Percentiles rank a stretch among this genome's conserved stretches.
These are phyloP conservation scores for Danio aesculapii DNA, from an alignment of 2,797 vertebrate genomes.

Conservation along the genomic window DNA sequence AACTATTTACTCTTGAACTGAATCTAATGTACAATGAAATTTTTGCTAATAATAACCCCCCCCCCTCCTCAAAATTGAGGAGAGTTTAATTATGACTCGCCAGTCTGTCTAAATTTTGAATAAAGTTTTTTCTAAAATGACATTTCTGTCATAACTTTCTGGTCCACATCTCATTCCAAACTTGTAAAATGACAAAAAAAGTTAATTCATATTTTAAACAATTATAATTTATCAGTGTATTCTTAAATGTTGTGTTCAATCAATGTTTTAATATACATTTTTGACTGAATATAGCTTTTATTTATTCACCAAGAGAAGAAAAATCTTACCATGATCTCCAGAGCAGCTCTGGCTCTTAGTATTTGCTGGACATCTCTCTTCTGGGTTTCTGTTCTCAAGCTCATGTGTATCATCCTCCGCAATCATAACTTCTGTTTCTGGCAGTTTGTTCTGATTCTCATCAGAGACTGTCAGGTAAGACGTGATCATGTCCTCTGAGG, in stretches of 20 bases:
- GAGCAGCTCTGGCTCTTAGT: background rate
- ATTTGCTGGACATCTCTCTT: conserved; percentile 19
- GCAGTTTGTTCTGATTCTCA: conserved; percentile 37
- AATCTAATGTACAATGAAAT: too few species aligned
- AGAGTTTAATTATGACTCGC: too few species aligned
- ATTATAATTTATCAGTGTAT: background rate
- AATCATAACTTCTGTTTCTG: conserved; percentile 12
- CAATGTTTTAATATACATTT: background rate
- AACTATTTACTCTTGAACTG: too few species aligned
- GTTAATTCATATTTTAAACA: background rate
- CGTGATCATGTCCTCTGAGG: conserved; percentile 4
- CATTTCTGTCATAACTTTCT: background rate
- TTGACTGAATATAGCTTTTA: background rate
- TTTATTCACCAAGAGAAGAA: background rate
- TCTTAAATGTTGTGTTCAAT: background rate
- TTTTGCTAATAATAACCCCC: too few species aligned
- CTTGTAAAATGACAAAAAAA: background rate
- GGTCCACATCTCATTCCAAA: background rate
- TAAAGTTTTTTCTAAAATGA: too few species aligned
- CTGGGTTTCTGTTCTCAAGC: conserved; percentile 3
- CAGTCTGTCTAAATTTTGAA: too few species aligned
- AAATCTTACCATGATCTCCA: conserved; percentile 41
- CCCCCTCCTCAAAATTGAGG: too few species aligned
- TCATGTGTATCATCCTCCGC: background rate
- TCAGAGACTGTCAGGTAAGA: conserved; percentile 17